These are phyloP conservation scores for Cuculus canorus DNA, from an alignment of 2,797 vertebrate genomes.

Conservation along the genomic window DNA sequence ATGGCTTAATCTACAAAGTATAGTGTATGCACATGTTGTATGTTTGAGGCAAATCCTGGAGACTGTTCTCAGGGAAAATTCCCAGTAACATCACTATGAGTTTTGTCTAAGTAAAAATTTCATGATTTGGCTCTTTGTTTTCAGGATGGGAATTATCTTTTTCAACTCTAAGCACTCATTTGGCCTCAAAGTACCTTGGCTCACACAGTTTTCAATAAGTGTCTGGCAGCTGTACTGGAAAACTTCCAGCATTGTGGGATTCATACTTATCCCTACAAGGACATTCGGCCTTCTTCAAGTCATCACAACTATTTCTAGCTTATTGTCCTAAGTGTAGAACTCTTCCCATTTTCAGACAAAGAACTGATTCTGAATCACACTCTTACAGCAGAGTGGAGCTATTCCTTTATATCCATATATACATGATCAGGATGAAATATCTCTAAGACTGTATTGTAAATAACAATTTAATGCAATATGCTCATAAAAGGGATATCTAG, in stretches of 20 bases:
- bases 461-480: not conserved
- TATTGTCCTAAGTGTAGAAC: slow-evolving; percentile 4
- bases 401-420: not conserved
- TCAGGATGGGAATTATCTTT: not conserved
- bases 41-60: not conserved
- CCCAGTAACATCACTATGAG: not conserved
- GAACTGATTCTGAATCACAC: not conserved
- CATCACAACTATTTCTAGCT: slow-evolving; percentile 49
- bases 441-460: not conserved
- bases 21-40: not conserved
- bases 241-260: slow-evolving; percentile 9
- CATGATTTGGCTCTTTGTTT: slow-evolving; percentile 19
- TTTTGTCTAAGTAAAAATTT: not conserved
- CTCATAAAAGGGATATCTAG: not conserved
- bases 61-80: not conserved
- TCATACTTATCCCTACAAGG: slow-evolving; percentile 44
- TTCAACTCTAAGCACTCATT: slow-evolving; percentile 35
- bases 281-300: slow-evolving; percentile 42
- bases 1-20: not conserved
- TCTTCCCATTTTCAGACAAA: slow-evolving; percentile 22
- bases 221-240: slow-evolving; percentile 62
- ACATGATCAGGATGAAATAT: not conserved
- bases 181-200: slow-evolving; percentile 51
- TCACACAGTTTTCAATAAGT: slow-evolving; percentile 59
- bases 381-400: not conserved